Base-by-base conservation (phyloP, 2,888 invertebrate genomes). In the Zhuqinia jingwanae region DNA sequence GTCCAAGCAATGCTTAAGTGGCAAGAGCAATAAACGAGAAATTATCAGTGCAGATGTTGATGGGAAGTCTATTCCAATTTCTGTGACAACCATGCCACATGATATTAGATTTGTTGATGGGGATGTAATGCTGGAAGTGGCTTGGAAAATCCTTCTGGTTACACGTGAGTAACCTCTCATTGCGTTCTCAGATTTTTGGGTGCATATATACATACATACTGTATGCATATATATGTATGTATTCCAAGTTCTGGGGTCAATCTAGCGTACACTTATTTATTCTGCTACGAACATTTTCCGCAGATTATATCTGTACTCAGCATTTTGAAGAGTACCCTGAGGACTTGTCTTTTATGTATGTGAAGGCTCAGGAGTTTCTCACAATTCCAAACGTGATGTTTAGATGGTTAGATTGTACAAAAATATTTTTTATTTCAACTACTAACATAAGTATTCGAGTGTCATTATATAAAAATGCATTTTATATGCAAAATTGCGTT, bases 361-460 rank as follows among this genome's bases (percentile, higher is more conserved):
- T 83, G n/a, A 88, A 88, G 53, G 70, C 79, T 6, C 85, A 86
- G 58, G 88, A 88, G 27, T 88, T 88, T 22, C 79, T 88, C n/a
- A 83, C 83, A n/a, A 83, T 79, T 25, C 86, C 88, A 1, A 78
- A 79, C 36, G 36, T 86, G 3, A 76, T 88, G 58, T 86, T 88
- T 42, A 53, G 88, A 83, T 88, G 88, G 88, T 88, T n/a, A n/a
- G n/a, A n/a, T n/a, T n/a, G n/a, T n/a, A n/a, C n/a, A n/a, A n/a
- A 73, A 68, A n/a, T n/a, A n/a, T n/a, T n/a, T n/a, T n/a, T n/a
- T n/a, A n/a, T n/a, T n/a, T n/a, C n/a, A n/a, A n/a, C n/a, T n/a
- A n/a, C n/a, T n/a, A n/a, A n/a, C n/a, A n/a, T n/a, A n/a, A n/a
- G n/a, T n/a, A n/a, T n/a, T n/a, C n/a, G n/a, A n/a, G n/a, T n/a